Base-by-base conservation (phyloP, 1,140 invertebrate species). In the Drosophila setifemur region DNA sequence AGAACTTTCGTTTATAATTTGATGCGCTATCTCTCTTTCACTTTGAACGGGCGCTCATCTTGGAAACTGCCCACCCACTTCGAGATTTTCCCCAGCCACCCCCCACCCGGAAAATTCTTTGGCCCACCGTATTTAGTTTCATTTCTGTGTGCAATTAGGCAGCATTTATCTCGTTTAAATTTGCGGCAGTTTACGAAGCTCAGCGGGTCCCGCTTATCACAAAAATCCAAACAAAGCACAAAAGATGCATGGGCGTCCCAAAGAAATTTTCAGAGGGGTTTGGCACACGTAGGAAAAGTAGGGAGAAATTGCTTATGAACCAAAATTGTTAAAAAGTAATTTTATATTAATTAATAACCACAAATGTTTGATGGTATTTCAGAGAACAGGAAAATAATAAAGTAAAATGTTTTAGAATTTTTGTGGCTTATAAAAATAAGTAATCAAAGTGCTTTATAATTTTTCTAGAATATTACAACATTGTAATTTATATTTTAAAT, bases 1-100 rank as follows among this genome's bases (percentile, higher is more conserved):
- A 73, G 71, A 79, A 79, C 50, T 79, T 79, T 79, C 76, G 70
- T 79, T 79, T 81, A 81, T 81, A 79, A 79, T 81, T 79, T 79
- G 75, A 74, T 60, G 75, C 37, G 42, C 63, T 53, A 69, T 57
- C 48, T 53, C 37, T 35, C 47, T 48, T 31, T 40, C 18, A 4
- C 39, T 21, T 11, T 21, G 8, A 9, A 4, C 4, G 12, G 14
- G 6, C 8, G 33, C 55, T 18, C n/a, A 4, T 16, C 33, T 37
- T 37, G 14, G 19, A 57, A 61, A 42, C 19, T 42, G 11, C 12
- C 57, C 53, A 47, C 60, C 60, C 60, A 47, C 23, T 21, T 18
- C 25, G 26, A 54, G 52, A 40, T 35, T 48, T 61, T 58, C 28
- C 47, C 28, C 8, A n/a, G 3, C 28, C 28, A 31, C 7, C 14